Conservation (phyloP, 2,113 vertebrate genomes). For the Machaerirhynchus nigripectus region DNA sequence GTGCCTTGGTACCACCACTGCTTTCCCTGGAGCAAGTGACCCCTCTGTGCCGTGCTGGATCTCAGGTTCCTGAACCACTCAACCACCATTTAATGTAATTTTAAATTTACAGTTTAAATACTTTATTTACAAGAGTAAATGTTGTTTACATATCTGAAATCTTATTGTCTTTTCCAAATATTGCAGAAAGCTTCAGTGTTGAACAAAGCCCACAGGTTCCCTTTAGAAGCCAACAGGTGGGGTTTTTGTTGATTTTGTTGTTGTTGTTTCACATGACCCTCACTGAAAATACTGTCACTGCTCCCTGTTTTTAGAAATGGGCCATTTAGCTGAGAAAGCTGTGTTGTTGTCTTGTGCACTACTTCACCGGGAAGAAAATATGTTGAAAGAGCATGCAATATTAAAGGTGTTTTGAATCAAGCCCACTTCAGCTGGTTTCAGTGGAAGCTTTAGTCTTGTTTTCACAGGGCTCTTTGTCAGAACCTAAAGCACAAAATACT, state of each 20-base stretch:
- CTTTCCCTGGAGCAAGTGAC: not conserved
- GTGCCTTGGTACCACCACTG: not conserved
- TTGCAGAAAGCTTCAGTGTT: not conserved
- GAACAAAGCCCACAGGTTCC: not conserved
- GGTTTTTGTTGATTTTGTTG: not conserved
- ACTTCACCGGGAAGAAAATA: not conserved
- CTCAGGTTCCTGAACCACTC: not conserved
- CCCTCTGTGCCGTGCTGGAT: not conserved
- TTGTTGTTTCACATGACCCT: not conserved
- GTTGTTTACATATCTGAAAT: not conserved
- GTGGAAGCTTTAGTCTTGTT: not conserved
- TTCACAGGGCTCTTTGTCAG: not conserved
- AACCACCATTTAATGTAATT: not conserved
- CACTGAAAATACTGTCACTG: not conserved
- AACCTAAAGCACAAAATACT: not conserved
- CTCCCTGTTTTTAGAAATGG: not conserved
- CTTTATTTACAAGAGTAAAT: not conserved
- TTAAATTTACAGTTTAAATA: not conserved
- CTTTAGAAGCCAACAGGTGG: not conserved
- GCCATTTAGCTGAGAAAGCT: not conserved
- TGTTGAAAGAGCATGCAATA: not conserved
- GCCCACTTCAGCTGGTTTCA: not conserved
- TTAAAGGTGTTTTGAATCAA: not conserved
- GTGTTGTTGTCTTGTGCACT: not conserved
- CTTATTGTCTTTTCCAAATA: accelerated